Evolutionary conservation across 2,113 vertebrate genomes (phyloP).

Genomic region (Triplophysa rosa): DNA sequence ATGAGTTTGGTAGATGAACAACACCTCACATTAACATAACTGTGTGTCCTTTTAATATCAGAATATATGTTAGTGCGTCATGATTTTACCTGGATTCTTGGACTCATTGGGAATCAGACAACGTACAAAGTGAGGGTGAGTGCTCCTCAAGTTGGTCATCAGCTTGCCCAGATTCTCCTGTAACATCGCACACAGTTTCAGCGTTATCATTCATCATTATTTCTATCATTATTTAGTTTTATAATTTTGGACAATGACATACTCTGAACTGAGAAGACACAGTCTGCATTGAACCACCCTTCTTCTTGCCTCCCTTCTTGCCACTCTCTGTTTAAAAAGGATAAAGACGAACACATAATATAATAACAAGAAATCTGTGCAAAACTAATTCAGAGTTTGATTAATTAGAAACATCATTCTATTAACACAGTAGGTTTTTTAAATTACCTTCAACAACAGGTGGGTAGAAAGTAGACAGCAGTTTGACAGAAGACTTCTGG

Average conservation of each 20-base stretch:
- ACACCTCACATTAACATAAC: background rate
- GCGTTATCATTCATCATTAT: background rate
- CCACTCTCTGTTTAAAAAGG: background rate
- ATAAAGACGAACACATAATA: too few species aligned
- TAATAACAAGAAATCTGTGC: too few species aligned
- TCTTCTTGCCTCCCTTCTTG: conserved; percentile 41
- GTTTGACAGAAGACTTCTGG: conserved; percentile 49
- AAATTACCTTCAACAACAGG: conserved; percentile 54
- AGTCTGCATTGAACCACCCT: conserved; percentile 35
- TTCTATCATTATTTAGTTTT: too few species aligned
- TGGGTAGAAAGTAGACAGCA: conserved; percentile 48
- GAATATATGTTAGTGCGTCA: background rate
- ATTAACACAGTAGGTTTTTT: background rate
- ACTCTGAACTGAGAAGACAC: conserved; percentile 54
- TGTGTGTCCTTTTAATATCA: background rate
- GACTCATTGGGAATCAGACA: background rate
- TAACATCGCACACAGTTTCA: background rate
- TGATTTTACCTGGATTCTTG: background rate
- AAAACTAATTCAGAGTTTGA: too few species aligned
- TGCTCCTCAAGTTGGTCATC: background rate
- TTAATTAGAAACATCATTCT: too few species aligned
- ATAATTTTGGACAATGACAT: background rate
- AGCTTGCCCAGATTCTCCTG: conserved; percentile 1
- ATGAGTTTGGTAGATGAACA: background rate
- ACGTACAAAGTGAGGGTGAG: background rate